Evolutionary conservation across 2,888 invertebrate species (phyloP).

Genomic region (Scaptomyza parva): DNA sequence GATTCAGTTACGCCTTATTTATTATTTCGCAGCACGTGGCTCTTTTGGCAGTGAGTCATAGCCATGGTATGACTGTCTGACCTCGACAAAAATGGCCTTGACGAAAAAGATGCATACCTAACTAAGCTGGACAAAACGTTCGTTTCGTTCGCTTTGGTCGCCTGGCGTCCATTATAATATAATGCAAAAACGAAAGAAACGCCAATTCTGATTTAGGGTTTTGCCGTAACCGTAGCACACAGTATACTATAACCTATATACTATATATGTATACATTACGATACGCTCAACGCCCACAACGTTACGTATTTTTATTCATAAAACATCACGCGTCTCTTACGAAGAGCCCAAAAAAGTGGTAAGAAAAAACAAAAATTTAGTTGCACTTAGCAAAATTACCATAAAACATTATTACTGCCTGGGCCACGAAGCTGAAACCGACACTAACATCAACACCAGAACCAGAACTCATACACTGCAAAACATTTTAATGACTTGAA

Average conservation of each 20-base stretch:
- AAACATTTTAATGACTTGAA: not conserved
- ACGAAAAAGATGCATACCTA: constrained; percentile 36
- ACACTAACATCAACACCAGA: constrained; percentile 11
- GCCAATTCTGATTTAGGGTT: constrained; percentile 14
- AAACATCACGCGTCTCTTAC: constrained; percentile 49
- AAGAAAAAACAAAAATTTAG: constrained; percentile 44
- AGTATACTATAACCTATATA: not conserved
- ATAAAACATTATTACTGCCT: constrained; percentile 67
- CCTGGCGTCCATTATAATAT: constrained; percentile 15
- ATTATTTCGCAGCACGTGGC: constrained; percentile 4
- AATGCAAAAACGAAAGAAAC: constrained; percentile 3
- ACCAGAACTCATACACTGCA: constrained; percentile 7
- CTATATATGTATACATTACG: not conserved
- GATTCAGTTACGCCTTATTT: constrained; percentile 10
- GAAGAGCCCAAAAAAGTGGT: constrained; percentile 27
- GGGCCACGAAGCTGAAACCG: constrained; percentile 14
- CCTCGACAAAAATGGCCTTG: constrained; percentile 25
- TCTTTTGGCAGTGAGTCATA: constrained; percentile 33
- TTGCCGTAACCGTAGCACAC: not conserved
- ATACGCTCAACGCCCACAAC: constrained; percentile 25
- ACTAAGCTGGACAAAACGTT: constrained; percentile 10
- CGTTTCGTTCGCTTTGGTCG: too few relatives aligned
- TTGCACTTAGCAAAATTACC: constrained; percentile 76
- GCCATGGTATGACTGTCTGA: not conserved
- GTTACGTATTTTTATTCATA: constrained; percentile 69